Evolutionary conservation across 2,797 vertebrate genomes (phyloP), one percentile per base, ranked within the genome.

Genomic region (Bufotes viridis): DNA sequence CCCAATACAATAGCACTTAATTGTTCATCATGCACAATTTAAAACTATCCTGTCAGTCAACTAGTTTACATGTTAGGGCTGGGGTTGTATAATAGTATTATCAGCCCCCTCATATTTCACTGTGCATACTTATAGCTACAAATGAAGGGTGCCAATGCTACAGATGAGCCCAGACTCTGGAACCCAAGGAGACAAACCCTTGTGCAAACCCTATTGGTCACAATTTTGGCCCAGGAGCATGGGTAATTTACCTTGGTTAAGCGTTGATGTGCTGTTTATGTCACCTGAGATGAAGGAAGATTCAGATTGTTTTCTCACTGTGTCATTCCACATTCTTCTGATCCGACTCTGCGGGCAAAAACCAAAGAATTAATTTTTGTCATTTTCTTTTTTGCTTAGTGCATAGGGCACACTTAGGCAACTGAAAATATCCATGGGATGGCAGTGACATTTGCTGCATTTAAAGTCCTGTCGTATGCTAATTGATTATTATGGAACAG

Each of bases 231-330:
- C 24, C 24, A 15, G 24, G 18, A 22, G 53, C 11, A 13, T 12
- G 76, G 72, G 91, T 93, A 98, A 97, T 98, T 42, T 96, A 99
- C 98, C 98, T 99, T 99, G 98, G 96, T 99, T 99, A 96, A 99
- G 98, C 93, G 98, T 99, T 94, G 98, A 99, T 95, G 98, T 98
- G 95, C 98, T 99, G 97, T 99, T 99, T 97, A 99, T 99, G 97
- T 99, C 98, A 97, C 98, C 98, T 98, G 98, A 99, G 97, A 99
- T 99, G 97, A 99, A 99, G 94, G 98, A 99, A 57, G 98, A 99
- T 96, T 99, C 98, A 75, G 98, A 98, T 91, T 99, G 98, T 95
- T 99, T 99, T 96, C 98, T 97, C 95, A 99, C 98, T 95, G 98
- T 99, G 96, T 99, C 98, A 95, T 99, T 99, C 98, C 98, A 99